Evolutionary conservation across 2,797 vertebrate genomes (phyloP), one percentile per base, ranked within the genome.

Genomic region (Hyperoplus immaculatus): DNA sequence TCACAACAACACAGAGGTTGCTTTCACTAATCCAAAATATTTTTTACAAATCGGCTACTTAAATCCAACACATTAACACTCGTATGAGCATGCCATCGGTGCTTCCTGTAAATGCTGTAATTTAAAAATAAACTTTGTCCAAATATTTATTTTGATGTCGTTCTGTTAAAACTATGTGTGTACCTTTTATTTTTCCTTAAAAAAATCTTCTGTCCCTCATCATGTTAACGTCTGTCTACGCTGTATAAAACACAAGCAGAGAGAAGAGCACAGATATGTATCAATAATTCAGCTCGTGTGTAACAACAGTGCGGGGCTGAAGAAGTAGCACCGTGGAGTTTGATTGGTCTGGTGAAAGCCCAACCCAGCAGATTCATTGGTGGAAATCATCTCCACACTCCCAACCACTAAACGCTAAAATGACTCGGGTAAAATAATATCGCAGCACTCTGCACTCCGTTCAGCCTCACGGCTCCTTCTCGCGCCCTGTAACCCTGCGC

Each of bases 391-490:
- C 88, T 81, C 84, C 89, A 75, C 91, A 92, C 90, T 94, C 88
- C 77, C 91, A 85, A 87, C 89, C 92, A 94, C 91, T 82, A 91
- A 92, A 93, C 87, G 78, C 91, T 95, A 92, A 95, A 94, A 94
- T 91, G 92, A 95, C 90, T 94, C 79, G 92, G 90, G 94, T 94
- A 91, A 95, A 94, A 94, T 95, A 95, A 94, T 92, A 90, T 88
- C 93, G 85, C 92, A 16, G 93, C 93, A 93, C 90, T 95, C 92
- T 88, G 85, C 92, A 77, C 85, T 89, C 74, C 61, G 78, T 77
- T 82, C 90, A 89, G 83, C 77, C 84, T 76, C 80, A 58, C 91
- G 80, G 80, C 90, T 89, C 83, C 79, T 75, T 76, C 87, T 21
- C 39, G 82, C 80, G 81, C 69, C 77, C 72, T 12, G 3, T 21